phyloP scores from a whole-genome alignment of 2,113 vertebrate species.

The Anser brachyrhynchus region DNA sequence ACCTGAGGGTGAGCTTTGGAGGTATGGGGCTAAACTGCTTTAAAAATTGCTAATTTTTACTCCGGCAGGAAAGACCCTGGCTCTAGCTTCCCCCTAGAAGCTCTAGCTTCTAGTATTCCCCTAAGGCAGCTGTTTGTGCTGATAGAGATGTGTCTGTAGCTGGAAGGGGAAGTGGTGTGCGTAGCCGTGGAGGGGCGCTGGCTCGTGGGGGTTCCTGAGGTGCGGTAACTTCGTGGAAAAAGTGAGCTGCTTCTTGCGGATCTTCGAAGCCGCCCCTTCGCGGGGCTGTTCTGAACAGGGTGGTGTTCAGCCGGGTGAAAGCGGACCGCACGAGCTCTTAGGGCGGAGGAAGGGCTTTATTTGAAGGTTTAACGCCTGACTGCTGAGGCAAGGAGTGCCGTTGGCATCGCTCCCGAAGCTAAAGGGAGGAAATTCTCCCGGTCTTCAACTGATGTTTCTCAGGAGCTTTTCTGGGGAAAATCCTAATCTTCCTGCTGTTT shows the following conservation, averaged over 20 bases:
- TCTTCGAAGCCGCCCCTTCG: neutral
- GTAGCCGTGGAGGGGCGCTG: neutral
- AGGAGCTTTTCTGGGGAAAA: neutral
- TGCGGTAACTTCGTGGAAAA: neutral
- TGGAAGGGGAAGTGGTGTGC: neutral
- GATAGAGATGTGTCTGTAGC: neutral
- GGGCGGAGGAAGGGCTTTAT: neutral
- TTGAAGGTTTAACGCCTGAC: neutral
- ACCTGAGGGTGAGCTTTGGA: neutral
- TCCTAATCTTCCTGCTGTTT: neutral
- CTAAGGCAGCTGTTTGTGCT: neutral
- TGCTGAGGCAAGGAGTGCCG: neutral
- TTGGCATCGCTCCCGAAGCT: neutral
- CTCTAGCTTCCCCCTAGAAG: neutral
- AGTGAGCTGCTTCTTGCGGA: neutral
- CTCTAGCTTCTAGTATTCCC: neutral
- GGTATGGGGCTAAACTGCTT: neutral
- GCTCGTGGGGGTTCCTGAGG: accelerated
- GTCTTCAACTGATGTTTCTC: neutral
- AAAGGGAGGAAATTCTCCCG: accelerated
- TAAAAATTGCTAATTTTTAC: neutral
- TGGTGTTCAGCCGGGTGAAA: neutral
- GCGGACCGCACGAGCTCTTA: neutral
- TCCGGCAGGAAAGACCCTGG: neutral
- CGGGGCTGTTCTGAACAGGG: neutral